Evolutionary conservation across 2,113 vertebrate genomes (phyloP), one percentile per base, ranked within the genome.

Genomic region (Clarias gariepinus): DNA sequence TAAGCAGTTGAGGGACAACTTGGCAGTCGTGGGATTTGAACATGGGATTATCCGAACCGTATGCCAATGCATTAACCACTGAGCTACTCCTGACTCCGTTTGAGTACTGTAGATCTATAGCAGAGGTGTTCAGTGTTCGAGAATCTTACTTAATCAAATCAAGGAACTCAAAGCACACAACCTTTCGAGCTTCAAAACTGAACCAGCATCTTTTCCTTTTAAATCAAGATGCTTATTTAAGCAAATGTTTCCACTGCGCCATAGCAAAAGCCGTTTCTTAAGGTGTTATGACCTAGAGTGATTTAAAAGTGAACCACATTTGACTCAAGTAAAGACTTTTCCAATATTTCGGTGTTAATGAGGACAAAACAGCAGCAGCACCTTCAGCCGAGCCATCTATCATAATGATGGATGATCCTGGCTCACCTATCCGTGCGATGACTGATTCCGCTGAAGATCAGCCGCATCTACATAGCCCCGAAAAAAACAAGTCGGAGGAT

Each of bases 321-420:
- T 58, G 53, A 66, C 68, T 84, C 68, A n/a, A 10, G 52, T 86
- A 76, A 87, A 85, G 68, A n/a, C 52, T 80, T 79, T 64, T 60
- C 73, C 58, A 25, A 28, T 82, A 53, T 60, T 81, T 55, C 86
- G 90, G 90, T 91, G 85, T 92, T 95, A 93, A 94, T 94, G 93
- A 94, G 93, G 93, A 95, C 92, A 92, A 92, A 87, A 86, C 63
- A 73, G 58, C 86, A 63, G 86, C 81, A 16, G n/a, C 82, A 12
- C 66, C 83, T 69, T 84, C 79, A 86, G 85, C 83, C 47, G 25
- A 81, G 52, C 92, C 92, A 93, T 94, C 91, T 90, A 93, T 95
- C 93, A 94, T 89, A 71, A 89, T 95, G 94, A 95, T 94, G 88
- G 91, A 95, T 94, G 91, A 88, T 73, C 88, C 30, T 30, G 86